phyloP scores from a whole-genome alignment of 2,113 vertebrate species.

The Prietella phreatophila region DNA sequence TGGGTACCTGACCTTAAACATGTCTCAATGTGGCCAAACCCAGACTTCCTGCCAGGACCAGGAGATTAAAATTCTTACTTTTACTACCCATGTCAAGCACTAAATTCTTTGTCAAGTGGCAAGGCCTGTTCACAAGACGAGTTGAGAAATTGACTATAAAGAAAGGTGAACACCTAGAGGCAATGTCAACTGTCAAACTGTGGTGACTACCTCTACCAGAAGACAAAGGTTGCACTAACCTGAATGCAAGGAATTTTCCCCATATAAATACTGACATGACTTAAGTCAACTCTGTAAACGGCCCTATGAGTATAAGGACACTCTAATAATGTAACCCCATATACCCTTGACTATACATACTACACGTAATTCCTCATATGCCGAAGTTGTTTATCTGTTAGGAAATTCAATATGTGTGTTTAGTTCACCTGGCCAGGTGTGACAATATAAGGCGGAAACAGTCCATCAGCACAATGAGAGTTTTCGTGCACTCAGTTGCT shows the following conservation, averaged over 20 bases:
- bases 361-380: conserved; percentile 43
- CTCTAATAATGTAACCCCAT: not conserved
- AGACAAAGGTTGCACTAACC: not conserved
- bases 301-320: not conserved
- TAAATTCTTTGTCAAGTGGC: not conserved
- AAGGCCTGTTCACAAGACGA: not conserved
- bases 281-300: not conserved
- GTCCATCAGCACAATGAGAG: conserved; percentile 51
- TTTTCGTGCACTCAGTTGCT: conserved; percentile 3
- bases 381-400: conserved; percentile 24
- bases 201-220: not conserved
- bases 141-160: not conserved
- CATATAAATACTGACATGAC: not conserved
- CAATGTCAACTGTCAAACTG: not conserved
- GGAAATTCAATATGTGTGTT: conserved; percentile 37
- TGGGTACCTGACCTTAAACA: too few species aligned
- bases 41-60: not conserved
- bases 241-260: not conserved
- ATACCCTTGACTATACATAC: conserved; percentile 25
- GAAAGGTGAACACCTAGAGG: not conserved
- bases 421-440: conserved; percentile 50
- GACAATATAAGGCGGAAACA: conserved; percentile 53
- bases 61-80: not conserved
- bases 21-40: not conserved
- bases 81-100: not conserved